Evolutionary conservation across 2,797 vertebrate species (phyloP).

Genomic region (Malacoctenus gilli): DNA sequence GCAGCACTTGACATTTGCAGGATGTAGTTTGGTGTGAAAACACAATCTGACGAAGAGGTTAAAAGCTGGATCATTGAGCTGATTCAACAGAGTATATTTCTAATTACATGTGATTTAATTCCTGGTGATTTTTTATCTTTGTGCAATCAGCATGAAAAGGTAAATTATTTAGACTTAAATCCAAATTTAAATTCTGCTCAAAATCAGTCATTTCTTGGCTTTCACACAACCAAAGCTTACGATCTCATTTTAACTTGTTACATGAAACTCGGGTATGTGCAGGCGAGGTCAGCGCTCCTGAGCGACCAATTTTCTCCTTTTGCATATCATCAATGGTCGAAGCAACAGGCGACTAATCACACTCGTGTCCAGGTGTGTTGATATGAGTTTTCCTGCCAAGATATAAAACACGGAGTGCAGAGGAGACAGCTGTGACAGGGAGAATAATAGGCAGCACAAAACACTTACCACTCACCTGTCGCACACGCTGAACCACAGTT

Average conservation of each 20-base stretch:
- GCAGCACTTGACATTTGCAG: background rate
- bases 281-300: no score
- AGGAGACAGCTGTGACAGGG: constrained; percentile 20
- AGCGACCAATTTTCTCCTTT: constrained; percentile 13
- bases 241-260: no score
- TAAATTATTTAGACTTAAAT: no score
- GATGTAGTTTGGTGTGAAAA: constrained; percentile 1
- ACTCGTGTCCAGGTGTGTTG: constrained; percentile 31
- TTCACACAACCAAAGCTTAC: no score
- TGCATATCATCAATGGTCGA: constrained; percentile 24
- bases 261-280: no score
- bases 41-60: constrained; percentile 13
- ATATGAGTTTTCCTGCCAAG: constrained; percentile 36
- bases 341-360: constrained; percentile 27
- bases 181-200: no score
- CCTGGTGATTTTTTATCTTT: no score
- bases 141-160: no score
- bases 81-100: no score
- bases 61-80: constrained; percentile 6
- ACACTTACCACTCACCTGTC: constrained; percentile 26
- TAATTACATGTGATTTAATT: no score
- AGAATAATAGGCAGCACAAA: constrained; percentile 31
- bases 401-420: constrained; percentile 16
- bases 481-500: constrained; percentile 10
- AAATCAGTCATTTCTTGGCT: no score